These are phyloP conservation scores for Tangara arthus DNA, from an alignment of 2,797 vertebrate genomes.

Conservation along the genomic window DNA sequence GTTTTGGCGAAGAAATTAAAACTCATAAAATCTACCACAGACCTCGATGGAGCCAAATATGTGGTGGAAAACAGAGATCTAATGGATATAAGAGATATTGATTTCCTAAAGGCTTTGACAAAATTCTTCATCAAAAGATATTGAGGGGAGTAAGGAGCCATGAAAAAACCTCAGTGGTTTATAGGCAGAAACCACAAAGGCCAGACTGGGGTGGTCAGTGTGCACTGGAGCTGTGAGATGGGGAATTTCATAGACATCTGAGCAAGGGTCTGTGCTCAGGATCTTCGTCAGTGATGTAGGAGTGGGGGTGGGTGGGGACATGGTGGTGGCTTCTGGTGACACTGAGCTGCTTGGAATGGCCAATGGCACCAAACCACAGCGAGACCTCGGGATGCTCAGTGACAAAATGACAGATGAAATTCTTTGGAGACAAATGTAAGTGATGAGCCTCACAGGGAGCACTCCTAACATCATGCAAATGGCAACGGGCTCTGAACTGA, in stretches of 20 bases:
- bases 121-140: not conserved
- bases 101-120: constrained; percentile 3
- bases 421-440: not conserved
- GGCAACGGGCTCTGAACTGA: not conserved
- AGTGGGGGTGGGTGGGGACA: not conserved
- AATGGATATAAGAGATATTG: not conserved
- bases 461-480: not conserved
- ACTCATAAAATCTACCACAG: not conserved
- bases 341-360: not conserved
- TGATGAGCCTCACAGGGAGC: not conserved
- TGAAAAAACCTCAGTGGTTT: not conserved
- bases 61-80: not conserved
- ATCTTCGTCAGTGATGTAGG: not conserved
- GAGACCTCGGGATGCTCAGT: accelerated
- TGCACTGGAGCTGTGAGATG: not conserved
- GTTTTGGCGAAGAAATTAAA: not conserved
- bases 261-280: not conserved
- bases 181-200: not conserved
- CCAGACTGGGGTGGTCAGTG: not conserved
- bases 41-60: not conserved
- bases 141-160: not conserved
- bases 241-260: not conserved
- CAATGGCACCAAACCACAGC: accelerated
- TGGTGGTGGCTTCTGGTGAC: not conserved
- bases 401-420: not conserved